phyloP scores from a whole-genome alignment of 2,797 vertebrate genomes.

The Scleropages formosus region DNA sequence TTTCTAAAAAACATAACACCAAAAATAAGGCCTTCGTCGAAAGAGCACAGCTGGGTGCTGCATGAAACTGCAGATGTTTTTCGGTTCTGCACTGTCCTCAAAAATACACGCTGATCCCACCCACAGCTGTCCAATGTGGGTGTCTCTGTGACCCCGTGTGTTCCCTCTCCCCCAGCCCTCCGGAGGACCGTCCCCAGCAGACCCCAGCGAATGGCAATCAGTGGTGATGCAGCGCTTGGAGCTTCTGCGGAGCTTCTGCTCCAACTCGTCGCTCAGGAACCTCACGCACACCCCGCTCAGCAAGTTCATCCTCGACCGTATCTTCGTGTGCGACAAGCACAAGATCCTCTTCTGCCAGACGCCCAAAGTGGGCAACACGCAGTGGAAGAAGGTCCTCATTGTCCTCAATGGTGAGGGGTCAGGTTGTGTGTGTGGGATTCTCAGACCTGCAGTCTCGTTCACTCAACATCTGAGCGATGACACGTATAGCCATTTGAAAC shows the following conservation, averaged over 20 bases:
- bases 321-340: slow-evolving; percentile 97
- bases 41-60: too few relatives aligned
- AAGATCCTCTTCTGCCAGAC: slow-evolving; percentile 98
- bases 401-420: slow-evolving; percentile 84
- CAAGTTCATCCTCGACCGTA: slow-evolving; percentile 93
- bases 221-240: slow-evolving; percentile 74
- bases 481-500: too few relatives aligned
- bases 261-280: slow-evolving; percentile 78
- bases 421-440: too few relatives aligned
- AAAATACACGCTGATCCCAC: too few relatives aligned
- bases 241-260: slow-evolving; percentile 77
- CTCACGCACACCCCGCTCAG: slow-evolving; percentile 81
- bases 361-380: slow-evolving; percentile 97
- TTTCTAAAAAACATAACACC: too few relatives aligned
- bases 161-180: slow-evolving; percentile 49
- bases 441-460: too few relatives aligned
- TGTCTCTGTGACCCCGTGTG: neutral
- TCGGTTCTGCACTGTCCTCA: too few relatives aligned
- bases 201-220: slow-evolving; percentile 55
- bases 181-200: slow-evolving; percentile 23
- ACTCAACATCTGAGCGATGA: too few relatives aligned
- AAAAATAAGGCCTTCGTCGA: too few relatives aligned
- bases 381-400: slow-evolving; percentile 99
- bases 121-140: neutral
- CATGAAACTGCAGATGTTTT: too few relatives aligned